Evolutionary conservation across 2,797 vertebrate species (phyloP), one percentile per base, ranked within the genome.

Genomic region (Australoheros facetus): DNA sequence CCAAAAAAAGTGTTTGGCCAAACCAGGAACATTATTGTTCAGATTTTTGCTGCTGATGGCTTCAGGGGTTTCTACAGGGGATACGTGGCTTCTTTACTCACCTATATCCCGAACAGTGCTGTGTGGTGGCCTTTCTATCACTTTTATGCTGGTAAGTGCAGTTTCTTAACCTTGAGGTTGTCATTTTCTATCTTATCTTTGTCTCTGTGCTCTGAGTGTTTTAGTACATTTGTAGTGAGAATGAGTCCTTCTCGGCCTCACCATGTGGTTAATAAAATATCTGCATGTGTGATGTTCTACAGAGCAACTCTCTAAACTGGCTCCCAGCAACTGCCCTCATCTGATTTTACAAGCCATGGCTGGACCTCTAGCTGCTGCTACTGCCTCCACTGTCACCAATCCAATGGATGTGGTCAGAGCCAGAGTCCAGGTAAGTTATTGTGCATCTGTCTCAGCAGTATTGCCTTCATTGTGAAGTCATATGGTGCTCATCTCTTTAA

Each of bases 71-170:
- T 99, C 92, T 99, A 99, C 94, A 91, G 97, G 62, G 98, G 98
- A 71, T 99, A 99, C 0, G 96, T 98, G 83, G 98, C 98, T 7
- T 99, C 98, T 0, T 93, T 99, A 58, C 96, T 99, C 58, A 99
- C 98, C 7, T 99, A 99, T 74, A 99, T 99, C 89, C 98, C 98
- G 14, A 99, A 99, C 94, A 99, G 98, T 3, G 98, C 98, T 0
- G 97, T 97, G 19, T 99, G 98, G 98, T 99, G 98, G 98, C 98
- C 98, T 57, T 99, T 99, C 94, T 99, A 99, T 84, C 98, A 99
- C 89, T 99, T 99, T 82, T 99, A 99, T 54, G 97, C 97, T 62
- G 98, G 98, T 99, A 95, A 93, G 0, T 30, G 42, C 64, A 69
- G 16, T 51, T 69, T 69, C 64, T 51, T 51, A 17, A 69, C 4